These are phyloP conservation scores for Copidosoma aretas DNA, from an alignment of 2,888 invertebrate species.

Conservation along the genomic window DNA sequence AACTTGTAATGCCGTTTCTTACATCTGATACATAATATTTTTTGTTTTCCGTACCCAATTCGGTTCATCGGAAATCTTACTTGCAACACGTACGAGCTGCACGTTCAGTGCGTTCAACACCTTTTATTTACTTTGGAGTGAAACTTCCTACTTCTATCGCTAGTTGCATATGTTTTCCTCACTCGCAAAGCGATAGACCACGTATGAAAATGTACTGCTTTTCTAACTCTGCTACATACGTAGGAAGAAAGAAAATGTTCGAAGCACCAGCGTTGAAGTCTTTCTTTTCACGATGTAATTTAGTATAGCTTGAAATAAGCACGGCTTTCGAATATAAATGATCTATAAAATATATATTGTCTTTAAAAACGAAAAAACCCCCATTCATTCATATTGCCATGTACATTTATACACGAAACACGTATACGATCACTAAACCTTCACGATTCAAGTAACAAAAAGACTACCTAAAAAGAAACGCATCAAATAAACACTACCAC, in stretches of 20 bases:
- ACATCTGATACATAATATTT: background rate
- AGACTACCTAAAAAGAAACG: background rate
- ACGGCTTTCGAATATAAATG: background rate
- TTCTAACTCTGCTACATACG: background rate
- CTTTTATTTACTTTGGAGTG: constrained; percentile 10
- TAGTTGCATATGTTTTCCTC: constrained; percentile 1
- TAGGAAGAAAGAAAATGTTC: constrained; percentile 15
- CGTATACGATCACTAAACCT: background rate
- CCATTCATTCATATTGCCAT: background rate
- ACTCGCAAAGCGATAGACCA: background rate
- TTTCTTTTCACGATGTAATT: background rate
- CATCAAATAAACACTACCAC: background rate
- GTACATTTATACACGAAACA: background rate
- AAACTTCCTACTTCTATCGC: constrained; percentile 14
- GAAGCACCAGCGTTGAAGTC: constrained; percentile 4
- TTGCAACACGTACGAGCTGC: constrained; percentile 34
- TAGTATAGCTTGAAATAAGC: background rate
- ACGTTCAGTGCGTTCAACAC: constrained; percentile 24
- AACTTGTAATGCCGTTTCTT: background rate
- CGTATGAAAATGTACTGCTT: background rate
- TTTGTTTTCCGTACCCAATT: constrained; percentile 5
- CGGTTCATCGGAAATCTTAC: constrained; percentile 7
- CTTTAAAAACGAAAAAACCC: background rate
- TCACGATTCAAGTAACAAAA: background rate
- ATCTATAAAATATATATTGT: background rate